Evolutionary conservation across 2,113 vertebrate species (phyloP).

Genomic region (Fukomys damarensis): DNA sequence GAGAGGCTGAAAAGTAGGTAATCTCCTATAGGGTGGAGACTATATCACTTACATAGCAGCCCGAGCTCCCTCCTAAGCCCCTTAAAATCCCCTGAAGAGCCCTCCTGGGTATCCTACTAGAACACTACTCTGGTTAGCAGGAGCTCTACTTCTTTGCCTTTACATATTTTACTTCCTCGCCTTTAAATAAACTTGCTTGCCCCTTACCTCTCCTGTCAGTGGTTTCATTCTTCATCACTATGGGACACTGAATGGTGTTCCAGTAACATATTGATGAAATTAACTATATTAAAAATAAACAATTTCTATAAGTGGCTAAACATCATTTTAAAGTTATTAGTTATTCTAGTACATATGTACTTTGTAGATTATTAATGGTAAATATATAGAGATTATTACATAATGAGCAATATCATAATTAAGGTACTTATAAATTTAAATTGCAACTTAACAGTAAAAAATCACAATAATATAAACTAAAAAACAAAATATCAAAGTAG

Average conservation of each 20-base stretch:
- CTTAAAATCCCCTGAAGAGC: not conserved
- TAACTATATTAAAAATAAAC: not conserved
- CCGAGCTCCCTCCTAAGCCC: not conserved
- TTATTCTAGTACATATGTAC: not conserved
- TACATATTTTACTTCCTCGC: not conserved
- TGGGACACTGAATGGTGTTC: not conserved
- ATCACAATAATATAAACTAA: conserved; percentile 25
- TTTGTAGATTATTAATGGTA: conserved; percentile 34
- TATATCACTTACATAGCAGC: not conserved
- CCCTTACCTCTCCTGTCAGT: not conserved
- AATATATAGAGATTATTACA: conserved; percentile 13
- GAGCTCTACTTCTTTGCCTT: not conserved
- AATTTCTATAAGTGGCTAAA: not conserved
- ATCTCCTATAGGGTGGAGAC: not conserved
- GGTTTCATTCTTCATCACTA: not conserved
- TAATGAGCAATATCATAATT: not conserved
- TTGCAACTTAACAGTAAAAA: conserved; percentile 26
- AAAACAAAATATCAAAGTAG: conserved; percentile 31
- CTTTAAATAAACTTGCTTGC: not conserved
- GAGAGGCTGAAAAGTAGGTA: not conserved
- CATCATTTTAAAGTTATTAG: not conserved
- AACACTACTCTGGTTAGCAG: not conserved
- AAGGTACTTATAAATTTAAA: conserved; percentile 33
- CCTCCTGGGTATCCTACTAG: not conserved
- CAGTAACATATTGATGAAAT: not conserved